A percentile compares a stretch with the other conserved stretches of the same genome.
phyloP scores from a whole-genome alignment of 2,797 vertebrate genomes.

The Falco rusticolus region DNA sequence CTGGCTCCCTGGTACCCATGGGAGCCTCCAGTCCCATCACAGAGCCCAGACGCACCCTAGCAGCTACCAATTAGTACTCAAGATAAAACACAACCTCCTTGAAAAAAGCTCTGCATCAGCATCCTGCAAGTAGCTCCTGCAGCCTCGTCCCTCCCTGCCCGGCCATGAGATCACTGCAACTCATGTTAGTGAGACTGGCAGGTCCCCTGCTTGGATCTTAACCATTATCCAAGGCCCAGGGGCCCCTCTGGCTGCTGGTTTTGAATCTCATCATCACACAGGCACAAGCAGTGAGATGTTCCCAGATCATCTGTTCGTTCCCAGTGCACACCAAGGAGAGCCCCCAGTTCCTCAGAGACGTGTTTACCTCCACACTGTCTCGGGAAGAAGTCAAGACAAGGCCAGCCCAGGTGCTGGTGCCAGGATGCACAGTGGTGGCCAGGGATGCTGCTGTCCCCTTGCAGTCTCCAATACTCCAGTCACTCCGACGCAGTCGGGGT shows the following conservation, averaged over 20 bases:
- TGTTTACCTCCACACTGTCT: neutral
- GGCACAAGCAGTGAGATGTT: neutral
- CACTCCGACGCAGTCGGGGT: fast-evolving
- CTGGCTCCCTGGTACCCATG: neutral
- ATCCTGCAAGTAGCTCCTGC: neutral
- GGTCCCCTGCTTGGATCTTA: neutral
- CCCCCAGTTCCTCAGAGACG: neutral
- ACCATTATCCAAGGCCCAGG: neutral
- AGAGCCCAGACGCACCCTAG: neutral
- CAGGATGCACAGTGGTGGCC: neutral
- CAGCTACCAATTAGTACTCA: neutral
- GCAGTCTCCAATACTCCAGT: neutral
- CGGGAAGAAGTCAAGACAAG: neutral
- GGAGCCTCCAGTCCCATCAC: neutral
- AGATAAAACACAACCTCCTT: neutral
- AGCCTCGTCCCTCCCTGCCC: neutral
- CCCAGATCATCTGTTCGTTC: neutral
- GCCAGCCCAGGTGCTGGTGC: neutral
- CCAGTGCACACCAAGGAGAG: neutral
- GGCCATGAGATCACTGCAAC: neutral
- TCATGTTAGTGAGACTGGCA: neutral
- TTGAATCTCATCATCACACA: neutral
- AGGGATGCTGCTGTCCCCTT: neutral
- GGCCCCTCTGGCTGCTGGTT: neutral
- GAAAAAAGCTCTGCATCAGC: neutral